Evolutionary conservation across 2,797 vertebrate species (phyloP).

Genomic region (Pseudochirops corinnae): DNA sequence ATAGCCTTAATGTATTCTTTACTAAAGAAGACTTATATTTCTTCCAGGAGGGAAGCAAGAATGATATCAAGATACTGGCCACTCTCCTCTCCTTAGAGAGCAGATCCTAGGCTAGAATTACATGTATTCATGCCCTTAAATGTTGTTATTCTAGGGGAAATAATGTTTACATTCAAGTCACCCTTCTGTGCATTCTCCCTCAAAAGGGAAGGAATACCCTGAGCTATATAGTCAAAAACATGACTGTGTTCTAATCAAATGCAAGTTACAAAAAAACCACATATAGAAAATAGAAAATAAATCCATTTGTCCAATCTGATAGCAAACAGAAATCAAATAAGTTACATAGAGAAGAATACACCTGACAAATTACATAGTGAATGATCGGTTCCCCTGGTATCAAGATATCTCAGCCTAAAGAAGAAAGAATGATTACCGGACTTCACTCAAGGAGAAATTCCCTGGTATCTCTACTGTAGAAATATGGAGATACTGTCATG

Average conservation of each 20-base stretch:
- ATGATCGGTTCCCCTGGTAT: not conserved
- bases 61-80: not conserved
- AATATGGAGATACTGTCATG: not conserved
- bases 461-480: not conserved
- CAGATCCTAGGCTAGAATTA: not conserved
- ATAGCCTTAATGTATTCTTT: not conserved
- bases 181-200: not conserved
- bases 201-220: not conserved
- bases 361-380: not conserved
- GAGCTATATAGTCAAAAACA: not conserved
- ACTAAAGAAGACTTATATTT: not conserved
- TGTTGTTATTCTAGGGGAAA: not conserved
- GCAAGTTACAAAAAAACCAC: not conserved
- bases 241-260: not conserved
- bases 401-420: not conserved
- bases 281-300: not conserved
- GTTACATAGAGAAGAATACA: not conserved
- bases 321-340: not conserved
- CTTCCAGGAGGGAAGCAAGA: not conserved
- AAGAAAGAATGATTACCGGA: not conserved
- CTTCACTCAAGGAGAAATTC: not conserved
- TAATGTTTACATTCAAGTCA: not conserved
- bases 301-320: not conserved
- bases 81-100: not conserved
- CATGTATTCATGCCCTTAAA: not conserved